Percentiles rank a stretch among this genome's conserved stretches.
phyloP scores from a whole-genome alignment of 2,888 invertebrate species.

The Julus scanicus region DNA sequence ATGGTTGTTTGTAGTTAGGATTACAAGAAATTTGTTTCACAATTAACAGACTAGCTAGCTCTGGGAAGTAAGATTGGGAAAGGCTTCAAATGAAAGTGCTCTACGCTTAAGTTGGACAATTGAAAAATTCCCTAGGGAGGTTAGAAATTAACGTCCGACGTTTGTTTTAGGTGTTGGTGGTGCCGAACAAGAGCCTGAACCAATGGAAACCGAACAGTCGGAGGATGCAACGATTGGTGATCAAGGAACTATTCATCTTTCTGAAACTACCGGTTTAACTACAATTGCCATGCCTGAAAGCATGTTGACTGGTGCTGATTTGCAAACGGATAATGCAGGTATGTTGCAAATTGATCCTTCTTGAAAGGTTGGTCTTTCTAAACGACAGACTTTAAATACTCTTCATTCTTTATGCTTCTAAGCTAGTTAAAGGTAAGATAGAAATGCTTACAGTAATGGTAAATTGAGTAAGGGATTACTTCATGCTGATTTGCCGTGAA shows the following conservation, averaged over 20 bases:
- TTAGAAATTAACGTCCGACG: background rate
- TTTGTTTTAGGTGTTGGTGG: slow-evolving; percentile 32
- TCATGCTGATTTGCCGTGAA: too few relatives aligned
- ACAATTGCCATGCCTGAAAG: slow-evolving; percentile 50
- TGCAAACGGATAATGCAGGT: slow-evolving; percentile 48
- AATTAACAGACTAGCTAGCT: too few relatives aligned
- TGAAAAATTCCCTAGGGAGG: background rate
- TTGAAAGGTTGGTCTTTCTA: background rate
- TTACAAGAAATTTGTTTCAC: too few relatives aligned
- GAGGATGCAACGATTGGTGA: slow-evolving; percentile 69
- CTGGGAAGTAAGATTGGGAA: too few relatives aligned
- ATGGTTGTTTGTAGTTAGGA: too few relatives aligned
- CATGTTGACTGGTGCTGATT: slow-evolving; percentile 36
- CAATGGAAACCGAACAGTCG: slow-evolving; percentile 59
- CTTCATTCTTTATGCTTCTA: slow-evolving; percentile 26
- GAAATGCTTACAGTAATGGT: too few relatives aligned
- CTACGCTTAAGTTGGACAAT: background rate
- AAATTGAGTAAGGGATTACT: too few relatives aligned
- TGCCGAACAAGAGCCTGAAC: slow-evolving; percentile 14
- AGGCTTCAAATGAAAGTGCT: background rate
- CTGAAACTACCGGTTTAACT: slow-evolving; percentile 20
- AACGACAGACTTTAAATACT: background rate
- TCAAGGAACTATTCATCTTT: slow-evolving; percentile 63
- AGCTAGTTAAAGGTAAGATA: too few relatives aligned
- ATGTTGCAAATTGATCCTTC: slow-evolving; percentile 3